These are phyloP conservation scores for Gambelia wislizenii DNA, from an alignment of 2,797 vertebrate species.

Conservation along the genomic window DNA sequence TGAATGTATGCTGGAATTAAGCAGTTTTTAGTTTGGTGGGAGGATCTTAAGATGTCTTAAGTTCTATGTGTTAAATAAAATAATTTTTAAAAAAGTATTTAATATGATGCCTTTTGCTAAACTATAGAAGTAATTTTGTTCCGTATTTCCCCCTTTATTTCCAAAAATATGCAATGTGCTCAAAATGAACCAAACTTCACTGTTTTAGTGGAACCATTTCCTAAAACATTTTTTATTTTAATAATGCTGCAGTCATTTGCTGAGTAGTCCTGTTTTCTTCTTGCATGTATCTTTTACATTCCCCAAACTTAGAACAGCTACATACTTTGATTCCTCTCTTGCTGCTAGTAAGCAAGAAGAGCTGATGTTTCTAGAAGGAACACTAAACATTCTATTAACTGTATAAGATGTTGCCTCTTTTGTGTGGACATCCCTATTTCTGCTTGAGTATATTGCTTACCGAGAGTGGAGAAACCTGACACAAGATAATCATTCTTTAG, in stretches of 20 bases:
- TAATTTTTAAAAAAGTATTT: no score
- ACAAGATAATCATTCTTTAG: not conserved
- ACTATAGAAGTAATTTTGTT: not conserved
- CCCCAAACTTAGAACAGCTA: not conserved
- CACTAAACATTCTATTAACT: not conserved
- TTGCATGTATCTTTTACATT: not conserved
- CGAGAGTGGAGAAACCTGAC: not conserved
- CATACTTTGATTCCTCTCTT: not conserved
- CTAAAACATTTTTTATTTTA: not conserved
- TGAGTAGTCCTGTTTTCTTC: not conserved
- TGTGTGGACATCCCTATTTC: not conserved
- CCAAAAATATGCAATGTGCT: not conserved
- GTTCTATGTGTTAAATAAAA: no score
- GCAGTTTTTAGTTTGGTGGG: no score
- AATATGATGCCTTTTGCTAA: not conserved
- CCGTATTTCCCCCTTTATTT: not conserved
- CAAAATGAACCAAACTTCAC: not conserved
- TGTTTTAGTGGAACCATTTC: conserved; percentile 1
- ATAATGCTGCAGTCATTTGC: not conserved
- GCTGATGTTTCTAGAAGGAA: not conserved
- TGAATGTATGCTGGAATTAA: no score
- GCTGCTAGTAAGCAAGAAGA: not conserved
- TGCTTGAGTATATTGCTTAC: not conserved
- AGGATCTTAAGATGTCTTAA: no score
- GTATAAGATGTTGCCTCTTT: not conserved